phyloP scores from a whole-genome alignment of 1,140 invertebrate species.

The Tetramorium simillimum region DNA sequence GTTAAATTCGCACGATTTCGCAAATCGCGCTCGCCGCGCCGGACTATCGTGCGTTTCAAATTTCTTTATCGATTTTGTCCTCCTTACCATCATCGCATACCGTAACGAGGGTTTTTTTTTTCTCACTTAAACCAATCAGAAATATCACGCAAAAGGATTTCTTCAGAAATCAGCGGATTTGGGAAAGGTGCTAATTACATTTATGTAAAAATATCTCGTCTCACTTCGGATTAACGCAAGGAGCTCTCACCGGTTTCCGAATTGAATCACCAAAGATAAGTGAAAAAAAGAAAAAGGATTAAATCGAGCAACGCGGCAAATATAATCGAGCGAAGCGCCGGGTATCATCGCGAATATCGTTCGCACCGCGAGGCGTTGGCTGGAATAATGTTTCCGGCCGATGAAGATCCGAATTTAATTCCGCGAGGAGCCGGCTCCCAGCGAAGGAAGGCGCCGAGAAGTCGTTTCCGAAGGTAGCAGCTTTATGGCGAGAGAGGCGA shows the following conservation, averaged over 20 bases:
- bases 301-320: background rate
- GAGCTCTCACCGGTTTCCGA: background rate
- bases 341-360: conserved; percentile 10
- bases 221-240: background rate
- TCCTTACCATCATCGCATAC: background rate
- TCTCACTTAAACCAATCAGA: background rate
- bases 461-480: conserved; percentile 65
- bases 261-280: background rate
- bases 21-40: conserved; percentile 4
- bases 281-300: background rate
- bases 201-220: background rate
- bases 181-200: background rate
- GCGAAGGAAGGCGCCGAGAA: background rate
- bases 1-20: conserved; percentile 66
- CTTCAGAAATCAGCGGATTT: background rate
- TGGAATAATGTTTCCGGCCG: conserved; percentile 37
- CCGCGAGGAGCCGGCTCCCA: conserved; percentile 46
- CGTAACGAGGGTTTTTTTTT: background rate
- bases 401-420: conserved; percentile 67
- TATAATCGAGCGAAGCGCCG: conserved; percentile 8
- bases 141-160: background rate
- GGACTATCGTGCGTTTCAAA: conserved; percentile 38
- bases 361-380: conserved; percentile 7
- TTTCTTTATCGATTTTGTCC: background rate
- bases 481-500: conserved; percentile 63